Evolutionary conservation across 2,888 invertebrate species (phyloP).

Genomic region (Heliconius erato): DNA sequence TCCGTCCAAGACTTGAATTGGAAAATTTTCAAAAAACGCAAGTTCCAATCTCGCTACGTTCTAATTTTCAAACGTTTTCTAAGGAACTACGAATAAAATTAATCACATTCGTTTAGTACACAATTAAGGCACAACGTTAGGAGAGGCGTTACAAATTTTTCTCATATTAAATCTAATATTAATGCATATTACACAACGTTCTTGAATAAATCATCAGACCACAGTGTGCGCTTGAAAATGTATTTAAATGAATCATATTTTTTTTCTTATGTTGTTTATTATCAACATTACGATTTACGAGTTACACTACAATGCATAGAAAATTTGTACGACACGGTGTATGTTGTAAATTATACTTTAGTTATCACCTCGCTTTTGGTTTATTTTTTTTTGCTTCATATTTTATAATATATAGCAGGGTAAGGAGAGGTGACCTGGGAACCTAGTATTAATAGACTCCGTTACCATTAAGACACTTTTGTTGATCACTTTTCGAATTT

Average conservation of each 20-base stretch:
- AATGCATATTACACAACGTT: conserved; percentile 37
- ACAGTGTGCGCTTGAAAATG: conserved; percentile 39
- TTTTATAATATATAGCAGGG: neutral
- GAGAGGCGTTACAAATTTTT: conserved; percentile 30
- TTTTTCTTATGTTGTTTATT: conserved; percentile 68
- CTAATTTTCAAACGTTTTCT: too few relatives aligned
- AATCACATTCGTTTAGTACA: conserved; percentile 38
- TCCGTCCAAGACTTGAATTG: too few relatives aligned
- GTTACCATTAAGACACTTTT: neutral
- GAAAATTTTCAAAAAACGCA: too few relatives aligned
- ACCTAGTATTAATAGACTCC: neutral
- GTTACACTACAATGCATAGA: conserved; percentile 54
- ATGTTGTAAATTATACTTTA: neutral
- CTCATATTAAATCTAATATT: conserved; percentile 38
- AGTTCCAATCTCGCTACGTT: too few relatives aligned
- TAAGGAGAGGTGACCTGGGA: neutral
- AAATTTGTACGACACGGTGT: conserved; percentile 29
- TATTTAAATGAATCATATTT: conserved; percentile 64
- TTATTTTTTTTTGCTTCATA: neutral
- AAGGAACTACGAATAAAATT: too few relatives aligned
- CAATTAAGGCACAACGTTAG: conserved; percentile 34
- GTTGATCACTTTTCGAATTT: too few relatives aligned
- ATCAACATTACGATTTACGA: conserved; percentile 58
- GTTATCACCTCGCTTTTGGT: neutral
- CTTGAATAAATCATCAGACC: conserved; percentile 37